Base-by-base conservation (phyloP, 35 echinoderm and acorn worm species). In the Lytechinus pictus region DNA sequence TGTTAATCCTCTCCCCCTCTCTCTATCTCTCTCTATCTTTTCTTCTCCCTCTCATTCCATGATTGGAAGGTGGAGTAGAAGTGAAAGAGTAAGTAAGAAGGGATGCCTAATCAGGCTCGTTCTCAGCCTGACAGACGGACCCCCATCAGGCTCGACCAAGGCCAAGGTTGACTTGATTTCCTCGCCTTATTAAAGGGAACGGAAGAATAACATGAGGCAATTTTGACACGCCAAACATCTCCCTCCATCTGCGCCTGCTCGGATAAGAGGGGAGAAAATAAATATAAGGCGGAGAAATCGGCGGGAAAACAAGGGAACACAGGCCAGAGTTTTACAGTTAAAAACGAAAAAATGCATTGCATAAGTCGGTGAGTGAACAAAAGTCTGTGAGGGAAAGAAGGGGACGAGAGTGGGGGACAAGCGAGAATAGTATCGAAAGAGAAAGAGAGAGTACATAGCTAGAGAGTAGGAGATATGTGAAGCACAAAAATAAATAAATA, bases 201-300 rank as follows among this genome's bases (percentile, higher is more conserved):
- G 91, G 91, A 93, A 93, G 91, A 93, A 93, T 54, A 93, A 93
- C 91, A 93, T 93, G 91, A 93, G 52, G 91, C 54, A 93, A 93
- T 93, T 93, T 93, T 93, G 91, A 93, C 91, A 93, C 91, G 91
- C 52, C 53, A 27, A 14, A 93, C 52, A 93, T 27, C 13, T 12
- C 91, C 13, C 52, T 93, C 91, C 91, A 93, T 93, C 91, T 93
- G 91, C 91, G 52, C 91, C 61, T 71, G 61, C 61, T 71, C 56
- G 24, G 27, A 27, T 54, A 16, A 12, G 87, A 14, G 21, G 7
- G 87, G 52, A 89, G 52, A 27, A 33, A 27, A 89, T 44, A 53
- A 89, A 57, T 11, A 57, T 11, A 57, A 11, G 55, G 55, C 11
- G 55, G 55, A 5, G 55, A 57, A 57, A 57, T 11, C 1, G 55